These are phyloP conservation scores for Phengaris alcon DNA, from an alignment of 2,888 invertebrate species.

Conservation along the genomic window DNA sequence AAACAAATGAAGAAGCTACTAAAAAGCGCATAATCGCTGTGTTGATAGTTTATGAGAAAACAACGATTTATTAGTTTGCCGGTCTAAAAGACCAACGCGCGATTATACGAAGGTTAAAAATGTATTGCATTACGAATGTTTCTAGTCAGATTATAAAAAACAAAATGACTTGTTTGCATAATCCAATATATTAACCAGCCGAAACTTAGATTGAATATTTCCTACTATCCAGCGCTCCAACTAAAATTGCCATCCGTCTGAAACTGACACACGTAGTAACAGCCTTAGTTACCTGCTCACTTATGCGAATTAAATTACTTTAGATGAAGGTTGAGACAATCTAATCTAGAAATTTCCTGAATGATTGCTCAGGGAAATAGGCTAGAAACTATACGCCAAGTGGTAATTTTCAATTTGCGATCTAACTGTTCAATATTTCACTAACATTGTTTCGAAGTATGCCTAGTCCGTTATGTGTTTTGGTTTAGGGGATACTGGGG, in stretches of 20 bases:
- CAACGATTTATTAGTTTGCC: no score
- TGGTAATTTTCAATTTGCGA: neutral
- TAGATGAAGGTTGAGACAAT: conserved; percentile 20
- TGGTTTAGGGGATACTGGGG: no score
- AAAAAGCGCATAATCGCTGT: no score
- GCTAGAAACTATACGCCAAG: neutral
- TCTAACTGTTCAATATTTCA: neutral
- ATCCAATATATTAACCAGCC: neutral
- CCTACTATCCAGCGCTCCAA: neutral
- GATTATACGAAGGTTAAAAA: no score
- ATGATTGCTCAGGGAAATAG: conserved; percentile 2
- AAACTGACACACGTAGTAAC: conserved; percentile 7
- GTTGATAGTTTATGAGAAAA: no score
- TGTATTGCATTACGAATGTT: no score
- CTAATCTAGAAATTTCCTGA: conserved; percentile 15
- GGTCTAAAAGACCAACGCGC: no score
- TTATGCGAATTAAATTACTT: conserved; percentile 14
- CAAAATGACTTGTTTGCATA: neutral
- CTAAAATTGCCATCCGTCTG: conserved; percentile 3
- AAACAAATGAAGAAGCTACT: no score
- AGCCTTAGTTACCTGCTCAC: neutral
- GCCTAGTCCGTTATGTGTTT: no score
- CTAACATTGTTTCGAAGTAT: neutral
- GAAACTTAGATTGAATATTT: neutral
- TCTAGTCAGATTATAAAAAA: no score